Evolutionary conservation across 2,888 invertebrate species (phyloP).

Genomic region (Rhagonycha fulva): DNA sequence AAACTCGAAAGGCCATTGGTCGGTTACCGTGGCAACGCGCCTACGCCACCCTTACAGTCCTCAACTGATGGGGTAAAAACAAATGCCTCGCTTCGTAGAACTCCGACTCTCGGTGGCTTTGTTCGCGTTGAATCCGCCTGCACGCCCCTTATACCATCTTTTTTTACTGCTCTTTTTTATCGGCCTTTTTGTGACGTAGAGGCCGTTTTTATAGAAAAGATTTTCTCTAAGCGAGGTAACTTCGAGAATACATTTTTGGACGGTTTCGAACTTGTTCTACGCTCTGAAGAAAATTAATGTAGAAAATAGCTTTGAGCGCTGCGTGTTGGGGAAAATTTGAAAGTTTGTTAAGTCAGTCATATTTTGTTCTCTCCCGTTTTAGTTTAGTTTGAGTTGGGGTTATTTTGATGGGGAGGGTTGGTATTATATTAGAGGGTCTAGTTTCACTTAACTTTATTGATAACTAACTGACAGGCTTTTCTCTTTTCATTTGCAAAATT

Average conservation of each 20-base stretch:
- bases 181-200: constrained; percentile 45
- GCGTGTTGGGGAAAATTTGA: constrained; percentile 45
- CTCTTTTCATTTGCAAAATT: constrained; percentile 22
- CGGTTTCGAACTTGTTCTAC: constrained; percentile 48
- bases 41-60: constrained; percentile 45
- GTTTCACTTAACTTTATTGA: constrained; percentile 32
- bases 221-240: constrained; percentile 33
- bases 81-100: constrained; percentile 44
- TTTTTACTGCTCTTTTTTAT: constrained; percentile 45
- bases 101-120: constrained; percentile 31
- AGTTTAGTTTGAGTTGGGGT: constrained; percentile 38
- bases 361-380: constrained; percentile 40
- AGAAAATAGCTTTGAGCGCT: constrained; percentile 45
- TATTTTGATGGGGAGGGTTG: constrained; percentile 39
- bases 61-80: constrained; percentile 48
- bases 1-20: constrained; percentile 43
- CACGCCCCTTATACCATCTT: constrained; percentile 40
- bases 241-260: constrained; percentile 47
- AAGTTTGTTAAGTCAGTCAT: constrained; percentile 44
- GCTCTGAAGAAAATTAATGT: constrained; percentile 49
- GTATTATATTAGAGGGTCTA: constrained; percentile 30
- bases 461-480: constrained; percentile 23
- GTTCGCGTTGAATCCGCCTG: constrained; percentile 41
- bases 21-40: constrained; percentile 49
- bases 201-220: constrained; percentile 33